Percentiles rank a stretch among this genome's conserved stretches.
These are phyloP conservation scores for Odontomachus brunneus DNA, from an alignment of 1,140 invertebrate species.

Conservation along the genomic window DNA sequence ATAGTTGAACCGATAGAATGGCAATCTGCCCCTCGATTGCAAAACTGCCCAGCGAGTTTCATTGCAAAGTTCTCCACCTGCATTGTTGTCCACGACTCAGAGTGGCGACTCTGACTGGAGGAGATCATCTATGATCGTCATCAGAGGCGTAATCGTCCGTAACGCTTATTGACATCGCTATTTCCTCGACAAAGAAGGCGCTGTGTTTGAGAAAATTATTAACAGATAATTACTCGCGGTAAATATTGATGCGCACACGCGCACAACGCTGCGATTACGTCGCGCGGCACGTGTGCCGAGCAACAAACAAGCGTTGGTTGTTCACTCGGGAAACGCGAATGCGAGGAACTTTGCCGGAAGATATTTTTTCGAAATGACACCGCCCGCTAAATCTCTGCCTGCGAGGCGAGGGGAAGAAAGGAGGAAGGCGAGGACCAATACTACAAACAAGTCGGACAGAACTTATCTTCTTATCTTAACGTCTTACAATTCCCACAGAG, in stretches of 20 bases:
- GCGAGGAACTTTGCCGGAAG: background rate
- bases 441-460: slow-evolving; percentile 27
- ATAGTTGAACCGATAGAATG: too few relatives aligned
- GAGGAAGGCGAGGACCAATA: background rate
- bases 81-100: too few relatives aligned
- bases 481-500: slow-evolving; percentile 32
- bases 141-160: background rate
- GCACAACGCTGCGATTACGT: background rate
- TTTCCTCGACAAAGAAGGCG: slow-evolving; percentile 8
- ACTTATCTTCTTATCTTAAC: slow-evolving; percentile 13
- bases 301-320: slow-evolving; percentile 24
- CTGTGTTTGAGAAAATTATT: slow-evolving; percentile 19
- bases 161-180: background rate
- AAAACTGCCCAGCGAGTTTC: too few relatives aligned
- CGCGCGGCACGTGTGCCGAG: background rate
- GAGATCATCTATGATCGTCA: background rate
- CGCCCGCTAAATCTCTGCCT: too few relatives aligned
- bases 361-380: background rate
- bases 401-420: background rate
- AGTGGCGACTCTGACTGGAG: too few relatives aligned
- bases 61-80: too few relatives aligned
- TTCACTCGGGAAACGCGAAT: slow-evolving; percentile 1
- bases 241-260: background rate
- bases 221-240: slow-evolving; percentile 22
- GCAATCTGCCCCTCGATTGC: too few relatives aligned